A percentile compares a stretch with the other conserved stretches of the same genome.
Conservation (phyloP, 2,888 invertebrate species). For the Abrostola tripartita region DNA sequence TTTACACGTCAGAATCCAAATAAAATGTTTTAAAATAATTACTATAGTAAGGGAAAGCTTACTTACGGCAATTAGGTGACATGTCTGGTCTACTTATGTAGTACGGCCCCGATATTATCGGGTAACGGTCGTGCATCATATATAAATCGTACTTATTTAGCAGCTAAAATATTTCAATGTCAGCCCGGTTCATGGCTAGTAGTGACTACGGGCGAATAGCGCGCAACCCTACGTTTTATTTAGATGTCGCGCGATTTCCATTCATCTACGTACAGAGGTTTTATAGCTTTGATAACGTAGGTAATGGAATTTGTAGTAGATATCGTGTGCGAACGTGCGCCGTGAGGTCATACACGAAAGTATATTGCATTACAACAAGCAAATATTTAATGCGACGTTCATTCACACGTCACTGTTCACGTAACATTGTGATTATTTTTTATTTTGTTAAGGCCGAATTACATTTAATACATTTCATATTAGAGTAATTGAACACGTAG, state of each 20-base stretch:
- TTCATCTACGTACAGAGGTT: slow-evolving; percentile 65
- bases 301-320: slow-evolving; percentile 46
- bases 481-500: background rate
- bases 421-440: slow-evolving; percentile 17
- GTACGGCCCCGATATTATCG: slow-evolving; percentile 65
- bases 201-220: slow-evolving; percentile 61
- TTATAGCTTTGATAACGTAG: slow-evolving; percentile 64
- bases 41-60: slow-evolving; percentile 3
- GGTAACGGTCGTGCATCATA: slow-evolving; percentile 62
- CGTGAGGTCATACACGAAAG: slow-evolving; percentile 39
- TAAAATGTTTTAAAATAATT: slow-evolving; percentile 3
- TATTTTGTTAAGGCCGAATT: background rate
- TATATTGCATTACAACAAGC: slow-evolving; percentile 24
- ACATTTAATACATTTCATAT: background rate
- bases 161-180: slow-evolving; percentile 61
- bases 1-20: background rate
- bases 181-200: slow-evolving; percentile 62
- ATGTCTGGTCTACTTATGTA: slow-evolving; percentile 65
- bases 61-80: slow-evolving; percentile 72
- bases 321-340: slow-evolving; percentile 31
- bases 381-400: slow-evolving; percentile 22
- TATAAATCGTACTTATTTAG: slow-evolving; percentile 29
- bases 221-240: slow-evolving; percentile 71
- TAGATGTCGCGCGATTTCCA: slow-evolving; percentile 60
- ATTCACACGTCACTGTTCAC: slow-evolving; percentile 41